A percentile compares a stretch with the other conserved stretches of the same genome.
phyloP scores from a whole-genome alignment of 2,888 invertebrate genomes.

The Meteorus cinctellus region DNA sequence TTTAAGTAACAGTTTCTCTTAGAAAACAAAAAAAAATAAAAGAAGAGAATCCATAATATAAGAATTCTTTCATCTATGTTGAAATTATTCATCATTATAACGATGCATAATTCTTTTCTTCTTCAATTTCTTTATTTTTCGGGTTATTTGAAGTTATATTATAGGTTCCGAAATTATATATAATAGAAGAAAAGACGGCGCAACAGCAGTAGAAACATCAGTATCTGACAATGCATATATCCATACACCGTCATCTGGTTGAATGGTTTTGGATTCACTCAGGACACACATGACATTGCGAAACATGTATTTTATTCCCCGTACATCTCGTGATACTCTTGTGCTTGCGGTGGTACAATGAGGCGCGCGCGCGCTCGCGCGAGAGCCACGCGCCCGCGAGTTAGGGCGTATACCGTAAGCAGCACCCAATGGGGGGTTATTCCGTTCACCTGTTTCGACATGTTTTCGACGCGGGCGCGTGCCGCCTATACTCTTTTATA shows the following conservation, averaged over 20 bases:
- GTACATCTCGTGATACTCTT: slow-evolving; percentile 19
- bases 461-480: slow-evolving; percentile 65
- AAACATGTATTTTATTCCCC: slow-evolving; percentile 32
- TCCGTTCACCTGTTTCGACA: slow-evolving; percentile 61
- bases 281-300: slow-evolving; percentile 13
- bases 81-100: too few species aligned
- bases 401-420: slow-evolving; percentile 18
- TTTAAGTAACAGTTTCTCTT: too few species aligned
- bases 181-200: neutral
- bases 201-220: slow-evolving; percentile 12
- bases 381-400: slow-evolving; percentile 36
- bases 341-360: neutral
- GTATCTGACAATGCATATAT: neutral
- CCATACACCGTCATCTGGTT: slow-evolving; percentile 31
- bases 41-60: too few species aligned
- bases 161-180: neutral
- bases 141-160: slow-evolving; percentile 2
- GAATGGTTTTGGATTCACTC: slow-evolving; percentile 28
- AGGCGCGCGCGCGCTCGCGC: slow-evolving; percentile 9
- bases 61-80: too few species aligned
- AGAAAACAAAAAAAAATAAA: too few species aligned
- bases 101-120: too few species aligned
- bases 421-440: slow-evolving; percentile 31
- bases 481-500: slow-evolving; percentile 53
- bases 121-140: neutral